These are phyloP conservation scores for Azorinus chamasolen DNA, from an alignment of 2,888 invertebrate species.

Conservation along the genomic window DNA sequence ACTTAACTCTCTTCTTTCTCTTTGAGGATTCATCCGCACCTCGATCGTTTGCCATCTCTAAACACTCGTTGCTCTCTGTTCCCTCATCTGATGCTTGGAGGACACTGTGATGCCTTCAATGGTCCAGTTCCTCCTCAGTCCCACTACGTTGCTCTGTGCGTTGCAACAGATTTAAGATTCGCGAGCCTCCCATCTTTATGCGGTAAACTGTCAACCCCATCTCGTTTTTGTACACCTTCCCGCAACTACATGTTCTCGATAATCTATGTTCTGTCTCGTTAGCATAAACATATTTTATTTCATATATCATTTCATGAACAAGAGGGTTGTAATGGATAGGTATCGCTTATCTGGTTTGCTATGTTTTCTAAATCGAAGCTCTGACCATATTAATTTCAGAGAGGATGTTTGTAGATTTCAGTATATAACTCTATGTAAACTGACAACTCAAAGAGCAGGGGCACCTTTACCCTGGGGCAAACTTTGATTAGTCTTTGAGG, in stretches of 20 bases:
- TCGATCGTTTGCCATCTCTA: not conserved
- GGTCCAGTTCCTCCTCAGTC: constrained; percentile 31
- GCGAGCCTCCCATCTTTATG: constrained; percentile 24
- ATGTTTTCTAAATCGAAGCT: too few species aligned
- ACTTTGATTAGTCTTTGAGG: too few species aligned
- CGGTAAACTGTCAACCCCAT: constrained; percentile 19
- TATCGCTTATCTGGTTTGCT: too few species aligned
- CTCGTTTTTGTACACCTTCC: constrained; percentile 25
- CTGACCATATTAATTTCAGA: too few species aligned
- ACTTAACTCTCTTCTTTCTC: not conserved
- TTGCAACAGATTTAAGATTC: constrained; percentile 23
- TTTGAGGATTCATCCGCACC: not conserved
- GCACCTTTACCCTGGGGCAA: too few species aligned
- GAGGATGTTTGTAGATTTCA: too few species aligned
- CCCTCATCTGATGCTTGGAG: constrained; percentile 1
- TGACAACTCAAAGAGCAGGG: too few species aligned
- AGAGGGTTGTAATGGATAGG: too few species aligned
- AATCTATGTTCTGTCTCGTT: constrained; percentile 12
- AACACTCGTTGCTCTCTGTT: not conserved
- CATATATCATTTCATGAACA: too few species aligned
- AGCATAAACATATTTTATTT: too few species aligned
- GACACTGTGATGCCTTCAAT: constrained; percentile 8
- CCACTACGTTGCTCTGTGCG: constrained; percentile 26
- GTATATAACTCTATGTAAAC: too few species aligned
- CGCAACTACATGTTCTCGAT: constrained; percentile 29